phyloP scores from a whole-genome alignment of 2,113 vertebrate genomes.

The Myrmecophaga tridactyla region DNA sequence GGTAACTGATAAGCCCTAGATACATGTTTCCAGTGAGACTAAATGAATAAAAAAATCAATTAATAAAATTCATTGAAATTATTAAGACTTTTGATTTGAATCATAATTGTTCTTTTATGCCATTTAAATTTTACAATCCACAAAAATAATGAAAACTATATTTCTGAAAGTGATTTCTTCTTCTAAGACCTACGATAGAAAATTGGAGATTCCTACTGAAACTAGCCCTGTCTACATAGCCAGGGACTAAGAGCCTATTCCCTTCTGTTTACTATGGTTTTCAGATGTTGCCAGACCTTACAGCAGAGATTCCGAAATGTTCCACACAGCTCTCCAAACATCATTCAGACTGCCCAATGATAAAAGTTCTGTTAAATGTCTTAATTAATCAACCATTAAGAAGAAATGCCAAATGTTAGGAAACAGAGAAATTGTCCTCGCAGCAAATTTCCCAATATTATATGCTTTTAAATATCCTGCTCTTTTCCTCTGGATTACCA shows the following conservation, averaged over 20 bases:
- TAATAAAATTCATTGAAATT: neutral
- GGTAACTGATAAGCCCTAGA: neutral
- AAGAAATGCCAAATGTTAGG: neutral
- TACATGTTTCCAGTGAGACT: neutral
- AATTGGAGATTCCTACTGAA: neutral
- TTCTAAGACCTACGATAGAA: neutral
- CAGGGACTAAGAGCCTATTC: neutral
- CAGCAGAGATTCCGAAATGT: neutral
- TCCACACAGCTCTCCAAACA: neutral
- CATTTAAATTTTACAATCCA: neutral
- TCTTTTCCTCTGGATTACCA: neutral
- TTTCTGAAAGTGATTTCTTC: neutral
- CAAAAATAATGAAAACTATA: neutral
- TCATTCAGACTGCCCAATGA: neutral
- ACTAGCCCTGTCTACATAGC: neutral
- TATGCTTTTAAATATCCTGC: neutral
- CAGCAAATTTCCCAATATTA: neutral
- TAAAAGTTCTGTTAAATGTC: slow-evolving; percentile 42
- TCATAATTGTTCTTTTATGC: neutral
- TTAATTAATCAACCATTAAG: slow-evolving; percentile 35
- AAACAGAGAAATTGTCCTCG: slow-evolving; percentile 1
- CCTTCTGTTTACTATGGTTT: neutral
- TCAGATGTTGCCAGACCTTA: neutral
- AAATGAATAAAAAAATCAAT: neutral
- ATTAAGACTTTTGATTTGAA: neutral